Base-by-base conservation (phyloP, 2,113 vertebrate genomes). In the Cisticola juncidis region DNA sequence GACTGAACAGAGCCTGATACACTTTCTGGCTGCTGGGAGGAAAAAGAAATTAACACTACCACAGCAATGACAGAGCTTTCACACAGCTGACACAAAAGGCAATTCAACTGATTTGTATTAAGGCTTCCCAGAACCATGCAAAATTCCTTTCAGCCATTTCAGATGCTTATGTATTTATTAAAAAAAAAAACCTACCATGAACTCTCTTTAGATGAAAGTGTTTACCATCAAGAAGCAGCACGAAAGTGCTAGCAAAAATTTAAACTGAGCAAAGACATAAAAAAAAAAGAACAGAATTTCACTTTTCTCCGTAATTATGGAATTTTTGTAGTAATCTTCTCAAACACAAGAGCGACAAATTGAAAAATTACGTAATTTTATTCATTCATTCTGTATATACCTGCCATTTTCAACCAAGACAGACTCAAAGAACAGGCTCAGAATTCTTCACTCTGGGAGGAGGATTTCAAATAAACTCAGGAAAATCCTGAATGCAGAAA, bases 1-100 rank as follows among this genome's bases (percentile, higher is more conserved):
- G 98, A 98, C 97, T 99, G 99, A 96, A 99, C 98, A 64, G 99
- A 98, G 54, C 98, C 95, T 86, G 99, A 98, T 83, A 99, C 91
- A 54, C 98, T 98, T 81, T 99, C 99, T 35, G 98, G 96, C 98
- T 99, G 98, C 77, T 97, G 66, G 81, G 92, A 97, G 68, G 94
- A 94, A 97, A 77, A 35, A 91, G 91, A 70, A 92, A 94, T 94
- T 97, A 86, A 96, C 81, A 88, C 92, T 87, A 60, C 91, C 54
- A 88, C 28, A 92, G 79, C 58, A 92, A 94, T 93, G 74, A 90
- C 23, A 65, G 33, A 93, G 28, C 45, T 94, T 91, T 42, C 68
- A 81, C 21, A 73, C 1, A 90, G 42, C 10, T 73, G 58, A 82
- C 64, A 96, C 54, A 87, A 85, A 89, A 81, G 28, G 80, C n/a